A percentile compares a stretch with the other conserved stretches of the same genome.
Conservation (phyloP, 2,113 vertebrate species). For the Todiramphus saurophagus region DNA sequence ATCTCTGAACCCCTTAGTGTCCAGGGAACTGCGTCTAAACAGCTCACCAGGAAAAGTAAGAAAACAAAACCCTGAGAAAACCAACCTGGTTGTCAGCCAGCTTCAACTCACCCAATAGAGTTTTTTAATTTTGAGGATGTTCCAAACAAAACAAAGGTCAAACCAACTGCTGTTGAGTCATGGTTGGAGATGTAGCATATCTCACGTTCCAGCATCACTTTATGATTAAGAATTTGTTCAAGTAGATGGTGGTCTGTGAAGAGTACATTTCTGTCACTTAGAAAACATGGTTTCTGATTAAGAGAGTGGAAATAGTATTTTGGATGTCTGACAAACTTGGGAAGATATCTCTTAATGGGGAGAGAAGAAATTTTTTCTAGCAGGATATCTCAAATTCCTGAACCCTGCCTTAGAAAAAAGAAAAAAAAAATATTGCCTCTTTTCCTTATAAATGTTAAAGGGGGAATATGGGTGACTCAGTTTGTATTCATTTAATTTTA, state of each 20-base stretch:
- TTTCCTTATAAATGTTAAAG: slow-evolving; percentile 10
- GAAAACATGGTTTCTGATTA: neutral
- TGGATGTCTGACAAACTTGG: slow-evolving; percentile 38
- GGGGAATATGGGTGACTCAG: neutral
- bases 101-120: neutral
- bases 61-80: neutral
- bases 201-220: slow-evolving; percentile 2
- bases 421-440: neutral
- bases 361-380: neutral
- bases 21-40: neutral
- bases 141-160: slow-evolving; percentile 17
- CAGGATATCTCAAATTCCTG: slow-evolving; percentile 9
- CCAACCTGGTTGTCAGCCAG: neutral
- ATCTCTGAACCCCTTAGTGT: neutral
- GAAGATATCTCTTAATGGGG: neutral
- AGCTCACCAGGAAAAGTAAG: neutral
- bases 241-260: neutral
- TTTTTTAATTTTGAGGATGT: neutral
- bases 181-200: neutral
- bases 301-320: neutral
- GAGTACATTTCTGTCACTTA: neutral
- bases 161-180: neutral
- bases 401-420: neutral
- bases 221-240: slow-evolving; percentile 27
- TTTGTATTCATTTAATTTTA: slow-evolving; percentile 49